Evolutionary conservation across 2,888 invertebrate genomes (phyloP).

Genomic region (Cenopis cana): DNA sequence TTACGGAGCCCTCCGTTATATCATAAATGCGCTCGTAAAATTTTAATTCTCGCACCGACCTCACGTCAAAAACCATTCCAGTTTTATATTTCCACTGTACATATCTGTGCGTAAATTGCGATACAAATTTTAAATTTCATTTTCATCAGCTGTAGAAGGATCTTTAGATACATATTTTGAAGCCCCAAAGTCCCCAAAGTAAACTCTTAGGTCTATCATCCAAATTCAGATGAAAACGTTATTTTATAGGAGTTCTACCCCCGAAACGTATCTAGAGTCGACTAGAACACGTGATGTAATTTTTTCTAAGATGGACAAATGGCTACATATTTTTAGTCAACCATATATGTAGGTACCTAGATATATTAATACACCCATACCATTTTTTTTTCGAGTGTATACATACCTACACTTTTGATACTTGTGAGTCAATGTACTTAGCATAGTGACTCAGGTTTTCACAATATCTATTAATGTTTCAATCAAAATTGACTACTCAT

Average conservation of each 20-base stretch:
- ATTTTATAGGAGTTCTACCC: too few species aligned
- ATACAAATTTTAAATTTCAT: conserved; percentile 7
- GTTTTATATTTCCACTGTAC: conserved; percentile 12
- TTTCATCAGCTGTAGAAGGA: conserved; percentile 5
- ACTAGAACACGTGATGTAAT: too few species aligned
- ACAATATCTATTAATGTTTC: background rate
- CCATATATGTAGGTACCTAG: too few species aligned
- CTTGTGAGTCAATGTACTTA: background rate
- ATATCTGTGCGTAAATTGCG: background rate
- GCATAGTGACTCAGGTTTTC: background rate
- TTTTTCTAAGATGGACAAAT: too few species aligned
- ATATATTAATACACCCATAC: too few species aligned
- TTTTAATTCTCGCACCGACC: conserved; percentile 20
- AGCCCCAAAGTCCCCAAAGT: conserved; percentile 36
- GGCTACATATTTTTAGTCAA: too few species aligned
- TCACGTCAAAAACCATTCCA: conserved; percentile 13
- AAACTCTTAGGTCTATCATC: background rate
- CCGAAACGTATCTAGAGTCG: too few species aligned
- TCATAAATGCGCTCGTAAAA: conserved; percentile 32
- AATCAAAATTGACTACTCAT: conserved; percentile 3
- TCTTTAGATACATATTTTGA: conserved; percentile 16
- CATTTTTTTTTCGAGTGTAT: background rate
- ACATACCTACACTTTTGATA: too few species aligned
- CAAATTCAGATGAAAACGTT: background rate
- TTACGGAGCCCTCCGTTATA: conserved; percentile 22